Evolutionary conservation across 2,113 vertebrate genomes (phyloP).

Genomic region (Sphaerodactylus townsendi): DNA sequence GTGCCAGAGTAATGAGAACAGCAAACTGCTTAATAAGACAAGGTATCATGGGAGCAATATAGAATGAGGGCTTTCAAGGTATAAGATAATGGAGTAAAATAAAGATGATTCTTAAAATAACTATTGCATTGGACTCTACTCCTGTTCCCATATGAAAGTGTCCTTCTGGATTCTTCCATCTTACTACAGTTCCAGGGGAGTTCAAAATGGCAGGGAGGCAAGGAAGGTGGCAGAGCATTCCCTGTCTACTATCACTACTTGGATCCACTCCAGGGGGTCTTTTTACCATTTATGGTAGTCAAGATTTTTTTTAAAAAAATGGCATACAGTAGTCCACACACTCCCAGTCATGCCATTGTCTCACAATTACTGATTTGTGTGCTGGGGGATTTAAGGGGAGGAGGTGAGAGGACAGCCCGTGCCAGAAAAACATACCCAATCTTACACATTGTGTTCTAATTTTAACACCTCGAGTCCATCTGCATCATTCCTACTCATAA

Average conservation of each 20-base stretch:
- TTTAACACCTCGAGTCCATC: constrained; percentile 22
- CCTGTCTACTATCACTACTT: not conserved
- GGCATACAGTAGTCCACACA: not conserved
- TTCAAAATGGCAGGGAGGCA: no score
- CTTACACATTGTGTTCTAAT: constrained; percentile 28
- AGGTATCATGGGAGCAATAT: no score
- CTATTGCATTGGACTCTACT: no score
- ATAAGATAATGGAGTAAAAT: no score
- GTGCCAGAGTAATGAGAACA: no score
- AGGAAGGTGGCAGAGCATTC: not conserved
- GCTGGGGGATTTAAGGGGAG: not conserved
- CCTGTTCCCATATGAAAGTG: no score
- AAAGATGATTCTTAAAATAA: no score
- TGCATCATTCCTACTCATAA: not conserved
- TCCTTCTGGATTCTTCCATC: no score
- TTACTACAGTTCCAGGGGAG: not conserved
- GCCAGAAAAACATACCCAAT: not conserved
- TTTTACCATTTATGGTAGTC: not conserved
- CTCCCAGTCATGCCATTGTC: constrained; percentile 9
- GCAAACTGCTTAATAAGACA: no score
- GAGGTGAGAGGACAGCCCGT: not conserved
- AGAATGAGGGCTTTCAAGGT: no score
- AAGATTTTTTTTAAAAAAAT: not conserved
- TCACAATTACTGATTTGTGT: not conserved
- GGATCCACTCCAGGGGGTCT: not conserved